Percentiles rank a stretch among this genome's conserved stretches.
Conservation (phyloP, 2,113 vertebrate species). For the Notechis scutatus region DNA sequence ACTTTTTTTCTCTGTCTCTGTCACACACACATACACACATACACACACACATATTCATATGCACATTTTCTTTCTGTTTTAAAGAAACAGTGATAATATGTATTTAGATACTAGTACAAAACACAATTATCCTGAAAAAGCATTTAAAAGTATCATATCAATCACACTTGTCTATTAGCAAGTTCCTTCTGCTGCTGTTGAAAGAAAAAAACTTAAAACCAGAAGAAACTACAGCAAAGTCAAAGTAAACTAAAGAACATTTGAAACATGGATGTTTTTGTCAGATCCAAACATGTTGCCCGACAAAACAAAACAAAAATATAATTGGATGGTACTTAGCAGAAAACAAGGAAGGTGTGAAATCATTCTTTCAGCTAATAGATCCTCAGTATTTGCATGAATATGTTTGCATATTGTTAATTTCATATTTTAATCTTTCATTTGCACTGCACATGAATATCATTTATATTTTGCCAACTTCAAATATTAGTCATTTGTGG, state of each 20-base stretch:
- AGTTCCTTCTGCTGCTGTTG: conserved; percentile 35
- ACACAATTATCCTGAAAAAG: conserved; percentile 37
- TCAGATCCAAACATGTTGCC: conserved; percentile 44
- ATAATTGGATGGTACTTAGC: conserved; percentile 64
- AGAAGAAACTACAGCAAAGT: conserved; percentile 50
- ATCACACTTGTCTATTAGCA: conserved; percentile 52
- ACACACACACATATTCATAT: neutral
- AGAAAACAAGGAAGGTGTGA: conserved; percentile 71
- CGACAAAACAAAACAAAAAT: conserved; percentile 65
- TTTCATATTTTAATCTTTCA: conserved; percentile 76
- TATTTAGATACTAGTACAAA: conserved; percentile 22
- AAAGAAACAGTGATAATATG: conserved; percentile 23
- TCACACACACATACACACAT: neutral
- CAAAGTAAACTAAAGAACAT: conserved; percentile 46
- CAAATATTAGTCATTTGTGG: conserved; percentile 78
- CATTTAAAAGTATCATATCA: conserved; percentile 47
- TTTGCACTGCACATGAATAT: conserved; percentile 74
- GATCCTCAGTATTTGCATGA: conserved; percentile 63
- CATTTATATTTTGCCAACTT: conserved; percentile 80
- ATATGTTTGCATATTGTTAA: conserved; percentile 76
- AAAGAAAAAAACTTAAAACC: conserved; percentile 47
- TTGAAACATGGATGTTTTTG: conserved; percentile 58
- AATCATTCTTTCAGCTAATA: conserved; percentile 69
- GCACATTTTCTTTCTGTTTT: neutral
- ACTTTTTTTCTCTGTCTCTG: neutral